Base-by-base conservation (phyloP, 1,140 invertebrate genomes). In the Drosophila leontia region DNA sequence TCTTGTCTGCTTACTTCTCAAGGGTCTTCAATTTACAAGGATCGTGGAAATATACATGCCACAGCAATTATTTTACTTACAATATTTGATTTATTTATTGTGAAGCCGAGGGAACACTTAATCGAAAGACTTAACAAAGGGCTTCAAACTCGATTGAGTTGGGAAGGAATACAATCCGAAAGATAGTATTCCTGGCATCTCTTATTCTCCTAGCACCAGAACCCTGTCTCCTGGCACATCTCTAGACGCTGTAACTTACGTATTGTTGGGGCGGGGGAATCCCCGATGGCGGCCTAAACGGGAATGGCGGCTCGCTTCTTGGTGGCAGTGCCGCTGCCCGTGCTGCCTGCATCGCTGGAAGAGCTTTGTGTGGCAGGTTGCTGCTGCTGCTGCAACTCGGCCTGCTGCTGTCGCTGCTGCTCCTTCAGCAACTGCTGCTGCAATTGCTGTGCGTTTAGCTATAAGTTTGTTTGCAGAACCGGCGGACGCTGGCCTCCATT, bases 361-460 rank as follows among this genome's bases (percentile, higher is more conserved):
- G 61, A 77, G 78, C 72, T 63, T 50, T 75, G 80, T 34, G 63
- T 60, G 29, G 34, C 32, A 60, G 51, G 70, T 17, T 57, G 58
- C 39, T 68, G 50, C 55, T 71, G 50, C 48, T 71, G 65, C 6
- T 48, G 47, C 47, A 53, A 32, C 26, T 76, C 56, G 12, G 41
- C 63, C 5, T 78, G 72, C 5, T 78, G 72, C 13, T 90, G 83
- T 34, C 79, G 81, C 53, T 83, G 75, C 50, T 87, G 82, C 53
- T 87, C 72, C 61, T 76, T 86, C 13, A 86, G 64, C 65, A 91
- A 59, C 62, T 88, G 81, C 63, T 91, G 70, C 57, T 91, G 88
- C 76, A 88, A 68, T 86, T 90, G 82, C 47, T 91, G 82, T 29
- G 81, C 87, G 86, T 83, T 92, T 92, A 85, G 91, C 82, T 92